A percentile compares a stretch with the other conserved stretches of the same genome.
These are phyloP conservation scores for Brachyrhaphis roseni DNA, from an alignment of 2,797 vertebrate species.

Conservation along the genomic window DNA sequence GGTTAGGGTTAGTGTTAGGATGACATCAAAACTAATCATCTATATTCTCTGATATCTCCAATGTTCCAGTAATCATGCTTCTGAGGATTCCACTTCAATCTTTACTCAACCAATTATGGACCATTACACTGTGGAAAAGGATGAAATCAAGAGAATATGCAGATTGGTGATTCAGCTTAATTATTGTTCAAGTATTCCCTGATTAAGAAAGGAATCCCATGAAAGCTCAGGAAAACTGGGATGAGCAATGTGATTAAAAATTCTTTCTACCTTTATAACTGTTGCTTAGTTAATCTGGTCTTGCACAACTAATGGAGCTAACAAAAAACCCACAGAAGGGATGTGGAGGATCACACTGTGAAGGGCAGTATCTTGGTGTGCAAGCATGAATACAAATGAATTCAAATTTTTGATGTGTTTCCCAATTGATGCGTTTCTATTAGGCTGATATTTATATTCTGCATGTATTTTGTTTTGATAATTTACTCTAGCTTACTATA, in stretches of 20 bases:
- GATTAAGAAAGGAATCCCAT: conserved; percentile 34
- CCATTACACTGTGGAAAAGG: conserved; percentile 63
- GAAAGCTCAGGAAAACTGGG: conserved; percentile 22
- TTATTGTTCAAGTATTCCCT: conserved; percentile 42
- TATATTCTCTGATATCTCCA: conserved; percentile 58
- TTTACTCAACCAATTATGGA: conserved; percentile 67
- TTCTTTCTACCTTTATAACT: neutral
- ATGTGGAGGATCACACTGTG: conserved; percentile 9
- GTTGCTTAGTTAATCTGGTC: conserved; percentile 13
- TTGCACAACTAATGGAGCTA: conserved; percentile 27
- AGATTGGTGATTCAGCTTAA: conserved; percentile 56
- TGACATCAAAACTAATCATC: conserved; percentile 28
- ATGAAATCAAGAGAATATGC: conserved; percentile 36
- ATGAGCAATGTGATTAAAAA: conserved; percentile 32
- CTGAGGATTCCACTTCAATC: conserved; percentile 59
- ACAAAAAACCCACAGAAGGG: conserved; percentile 4
- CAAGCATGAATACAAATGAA: conserved; percentile 1
- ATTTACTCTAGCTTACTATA: neutral
- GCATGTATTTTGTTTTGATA: neutral
- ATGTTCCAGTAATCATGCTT: conserved; percentile 65
- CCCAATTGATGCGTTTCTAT: neutral
- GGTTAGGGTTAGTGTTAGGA: neutral
- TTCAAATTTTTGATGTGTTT: neutral
- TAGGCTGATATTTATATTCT: neutral
- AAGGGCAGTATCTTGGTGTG: conserved; percentile 31